These are phyloP conservation scores for Dynastes hyllus DNA, from an alignment of 2,888 invertebrate genomes.

Conservation along the genomic window DNA sequence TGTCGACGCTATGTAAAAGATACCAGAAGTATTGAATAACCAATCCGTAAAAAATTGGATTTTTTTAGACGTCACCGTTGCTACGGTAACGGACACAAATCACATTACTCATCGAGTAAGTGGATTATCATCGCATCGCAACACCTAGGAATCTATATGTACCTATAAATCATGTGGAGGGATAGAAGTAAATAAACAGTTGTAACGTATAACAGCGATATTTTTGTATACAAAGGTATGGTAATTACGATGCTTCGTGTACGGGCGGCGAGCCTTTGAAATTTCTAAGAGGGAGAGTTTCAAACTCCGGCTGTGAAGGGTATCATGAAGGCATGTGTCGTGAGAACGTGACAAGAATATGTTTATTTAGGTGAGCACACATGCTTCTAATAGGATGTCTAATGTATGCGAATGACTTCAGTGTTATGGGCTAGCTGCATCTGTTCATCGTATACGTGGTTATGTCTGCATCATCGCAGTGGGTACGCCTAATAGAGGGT, in stretches of 20 bases:
- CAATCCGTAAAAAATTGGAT: neutral
- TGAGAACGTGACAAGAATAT: constrained; percentile 40
- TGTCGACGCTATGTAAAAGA: neutral
- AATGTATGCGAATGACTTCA: constrained; percentile 39
- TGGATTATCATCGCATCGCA: constrained; percentile 5
- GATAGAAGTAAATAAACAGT: constrained; percentile 6
- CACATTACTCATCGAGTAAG: constrained; percentile 8
- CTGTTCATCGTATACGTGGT: constrained; percentile 13
- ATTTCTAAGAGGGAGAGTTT: constrained; percentile 2
- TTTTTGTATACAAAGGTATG: constrained; percentile 8
- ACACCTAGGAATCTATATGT: neutral
- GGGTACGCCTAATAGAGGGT: constrained; percentile 12
- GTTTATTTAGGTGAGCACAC: constrained; percentile 42
- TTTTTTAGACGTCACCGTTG: neutral
- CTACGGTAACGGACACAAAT: constrained; percentile 15
- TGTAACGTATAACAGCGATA: neutral
- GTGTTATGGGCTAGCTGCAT: neutral
- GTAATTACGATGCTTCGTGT: neutral
- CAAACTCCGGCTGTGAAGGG: constrained; percentile 17
- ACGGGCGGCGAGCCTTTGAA: constrained; percentile 17
- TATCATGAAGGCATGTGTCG: constrained; percentile 31
- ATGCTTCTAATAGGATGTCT: constrained; percentile 29
- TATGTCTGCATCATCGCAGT: constrained; percentile 12
- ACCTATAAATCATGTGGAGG: neutral
- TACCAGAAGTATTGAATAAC: neutral